Conservation (phyloP, 2,888 invertebrate genomes). For the Anthophora plumipes region DNA sequence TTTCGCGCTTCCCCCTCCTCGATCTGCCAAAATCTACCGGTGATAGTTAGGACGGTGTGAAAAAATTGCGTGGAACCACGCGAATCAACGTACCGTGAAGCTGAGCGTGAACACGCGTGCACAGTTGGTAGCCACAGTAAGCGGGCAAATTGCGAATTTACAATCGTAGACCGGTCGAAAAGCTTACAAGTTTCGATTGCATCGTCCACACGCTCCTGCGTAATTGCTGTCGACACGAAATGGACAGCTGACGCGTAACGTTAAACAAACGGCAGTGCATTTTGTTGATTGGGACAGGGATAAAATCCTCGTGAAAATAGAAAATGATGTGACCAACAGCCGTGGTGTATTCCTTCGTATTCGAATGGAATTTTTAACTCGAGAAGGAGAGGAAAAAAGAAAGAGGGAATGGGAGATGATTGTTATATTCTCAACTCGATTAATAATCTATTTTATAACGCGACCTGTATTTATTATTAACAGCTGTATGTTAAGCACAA, state of each 20-base stretch:
- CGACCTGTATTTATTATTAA: no score
- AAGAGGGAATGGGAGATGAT: no score
- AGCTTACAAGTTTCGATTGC: conserved; percentile 29
- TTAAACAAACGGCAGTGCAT: neutral
- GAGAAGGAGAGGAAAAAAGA: no score
- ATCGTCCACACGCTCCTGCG: neutral
- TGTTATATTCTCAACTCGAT: no score
- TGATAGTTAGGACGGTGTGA: neutral
- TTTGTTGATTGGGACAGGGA: neutral
- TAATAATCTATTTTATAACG: no score
- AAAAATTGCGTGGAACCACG: conserved; percentile 26
- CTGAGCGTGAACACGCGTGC: no score
- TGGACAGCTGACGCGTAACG: neutral
- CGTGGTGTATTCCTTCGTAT: neutral
- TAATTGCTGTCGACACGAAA: conserved; percentile 16
- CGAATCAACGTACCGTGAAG: conserved; percentile 21
- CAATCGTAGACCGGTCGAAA: conserved; percentile 5
- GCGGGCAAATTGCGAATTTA: conserved; percentile 29
- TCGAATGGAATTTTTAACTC: no score
- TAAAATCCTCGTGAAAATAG: neutral
- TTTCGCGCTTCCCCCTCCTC: no score
- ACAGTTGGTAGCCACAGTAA: no score
- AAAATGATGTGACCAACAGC: neutral
- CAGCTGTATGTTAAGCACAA: no score
- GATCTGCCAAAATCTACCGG: neutral